A percentile compares a stretch with the other conserved stretches of the same genome.
These are phyloP conservation scores for Amazona guildingii DNA, from an alignment of 2,113 vertebrate species.

Conservation along the genomic window DNA sequence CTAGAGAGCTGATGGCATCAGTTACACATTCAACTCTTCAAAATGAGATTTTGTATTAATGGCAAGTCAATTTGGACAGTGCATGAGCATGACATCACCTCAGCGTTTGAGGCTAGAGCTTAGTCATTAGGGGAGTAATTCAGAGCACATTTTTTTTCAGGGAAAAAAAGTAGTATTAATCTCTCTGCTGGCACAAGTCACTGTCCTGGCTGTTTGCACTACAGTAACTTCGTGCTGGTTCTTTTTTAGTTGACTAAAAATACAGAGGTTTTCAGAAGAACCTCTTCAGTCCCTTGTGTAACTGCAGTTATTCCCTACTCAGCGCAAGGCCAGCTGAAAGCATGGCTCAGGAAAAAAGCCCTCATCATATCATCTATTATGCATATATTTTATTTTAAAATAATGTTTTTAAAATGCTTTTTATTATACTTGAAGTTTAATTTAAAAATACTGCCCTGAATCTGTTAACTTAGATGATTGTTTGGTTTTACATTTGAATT, in stretches of 20 bases:
- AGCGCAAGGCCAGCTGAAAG: background rate
- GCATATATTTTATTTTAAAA: background rate
- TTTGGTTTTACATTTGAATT: background rate
- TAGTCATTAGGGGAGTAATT: slow-evolving; percentile 18
- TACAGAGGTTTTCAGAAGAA: background rate
- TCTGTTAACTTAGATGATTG: background rate
- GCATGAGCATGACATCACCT: slow-evolving; percentile 24
- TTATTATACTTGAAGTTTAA: background rate
- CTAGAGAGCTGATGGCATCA: background rate
- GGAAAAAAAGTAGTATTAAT: background rate
- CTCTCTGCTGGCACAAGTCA: slow-evolving; percentile 27
- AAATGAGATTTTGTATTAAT: slow-evolving; percentile 4
- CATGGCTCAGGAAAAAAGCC: background rate
- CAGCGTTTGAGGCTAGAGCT: background rate
- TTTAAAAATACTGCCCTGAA: background rate
- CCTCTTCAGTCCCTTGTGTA: background rate
- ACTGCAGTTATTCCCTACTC: background rate
- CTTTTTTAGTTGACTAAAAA: slow-evolving; percentile 26
- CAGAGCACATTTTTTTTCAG: background rate
- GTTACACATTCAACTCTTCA: background rate
- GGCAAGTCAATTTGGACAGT: background rate
- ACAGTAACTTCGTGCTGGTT: background rate
- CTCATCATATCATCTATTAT: background rate
- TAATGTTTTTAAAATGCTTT: background rate
- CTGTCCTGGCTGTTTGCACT: slow-evolving; percentile 9